Evolutionary conservation across 2,113 vertebrate species (phyloP).

Genomic region (Elaphurus davidianus): DNA sequence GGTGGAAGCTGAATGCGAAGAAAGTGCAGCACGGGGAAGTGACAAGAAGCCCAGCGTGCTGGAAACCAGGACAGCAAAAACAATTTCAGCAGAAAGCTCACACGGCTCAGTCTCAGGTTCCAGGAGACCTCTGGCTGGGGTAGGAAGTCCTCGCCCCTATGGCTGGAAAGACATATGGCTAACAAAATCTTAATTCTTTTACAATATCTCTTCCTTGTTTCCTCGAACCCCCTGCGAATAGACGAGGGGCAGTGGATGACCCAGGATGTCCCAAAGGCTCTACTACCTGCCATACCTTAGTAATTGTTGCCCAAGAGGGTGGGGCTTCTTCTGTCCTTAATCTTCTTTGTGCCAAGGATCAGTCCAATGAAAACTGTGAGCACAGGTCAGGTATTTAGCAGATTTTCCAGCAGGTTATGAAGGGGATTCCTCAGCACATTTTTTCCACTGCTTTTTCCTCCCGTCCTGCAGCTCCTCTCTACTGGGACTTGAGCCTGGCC

Average conservation of each 20-base stretch:
- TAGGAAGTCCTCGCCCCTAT: background rate
- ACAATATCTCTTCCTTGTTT: background rate
- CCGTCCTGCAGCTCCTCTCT: background rate
- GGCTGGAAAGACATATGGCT: background rate
- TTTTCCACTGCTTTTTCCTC: background rate
- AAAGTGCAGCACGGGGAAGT: background rate
- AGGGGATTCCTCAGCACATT: background rate
- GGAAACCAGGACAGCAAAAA: background rate
- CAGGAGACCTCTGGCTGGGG: background rate
- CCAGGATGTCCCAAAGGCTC: background rate
- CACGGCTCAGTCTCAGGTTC: background rate
- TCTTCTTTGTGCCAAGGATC: background rate
- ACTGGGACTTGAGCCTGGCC: background rate
- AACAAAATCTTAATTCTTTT: background rate
- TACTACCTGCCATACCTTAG: background rate
- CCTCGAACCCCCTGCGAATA: background rate
- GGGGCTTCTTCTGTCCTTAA: background rate
- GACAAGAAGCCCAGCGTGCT: background rate
- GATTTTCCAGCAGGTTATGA: background rate
- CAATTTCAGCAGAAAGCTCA: background rate
- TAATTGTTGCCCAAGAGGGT: background rate
- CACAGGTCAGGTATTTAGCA: background rate
- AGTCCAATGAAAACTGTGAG: background rate
- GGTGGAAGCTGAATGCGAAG: background rate
- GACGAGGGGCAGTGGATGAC: background rate